phyloP scores from a whole-genome alignment of 1,140 invertebrate genomes.

The Calliopsis andreniformis region DNA sequence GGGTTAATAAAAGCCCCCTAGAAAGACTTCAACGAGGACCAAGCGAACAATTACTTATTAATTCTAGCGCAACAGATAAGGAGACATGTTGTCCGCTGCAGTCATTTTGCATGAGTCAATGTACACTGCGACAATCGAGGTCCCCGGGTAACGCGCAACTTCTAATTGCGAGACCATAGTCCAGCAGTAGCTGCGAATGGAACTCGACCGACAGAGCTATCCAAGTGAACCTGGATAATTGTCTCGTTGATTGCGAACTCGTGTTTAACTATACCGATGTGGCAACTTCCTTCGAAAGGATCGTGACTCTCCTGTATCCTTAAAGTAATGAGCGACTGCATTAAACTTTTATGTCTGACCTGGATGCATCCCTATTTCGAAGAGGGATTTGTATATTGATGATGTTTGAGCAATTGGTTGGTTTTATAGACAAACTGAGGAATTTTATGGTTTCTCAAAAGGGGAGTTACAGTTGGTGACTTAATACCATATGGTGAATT shows the following conservation, averaged over 20 bases:
- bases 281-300: conserved; percentile 27
- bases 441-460: too few relatives aligned
- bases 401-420: background rate
- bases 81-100: background rate
- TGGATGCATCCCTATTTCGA: background rate
- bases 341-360: conserved; percentile 27
- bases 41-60: conserved; percentile 49
- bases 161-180: conserved; percentile 49
- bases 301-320: conserved; percentile 5
- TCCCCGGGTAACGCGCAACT: conserved; percentile 20
- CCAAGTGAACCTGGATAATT: conserved; percentile 46
- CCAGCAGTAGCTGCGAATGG: conserved; percentile 38
- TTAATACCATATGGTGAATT: too few relatives aligned
- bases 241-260: conserved; percentile 34
- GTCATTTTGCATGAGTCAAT: conserved; percentile 32
- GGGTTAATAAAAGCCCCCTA: background rate
- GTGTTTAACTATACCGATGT: conserved; percentile 26
- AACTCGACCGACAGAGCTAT: conserved; percentile 30
- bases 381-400: background rate
- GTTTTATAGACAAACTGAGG: too few relatives aligned
- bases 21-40: background rate
- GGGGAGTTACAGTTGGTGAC: too few relatives aligned
- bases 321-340: conserved; percentile 4
- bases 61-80: conserved; percentile 19
- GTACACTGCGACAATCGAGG: conserved; percentile 47